Conservation (phyloP, 2,888 invertebrate species). For the Listrodromus nycthemerus region DNA sequence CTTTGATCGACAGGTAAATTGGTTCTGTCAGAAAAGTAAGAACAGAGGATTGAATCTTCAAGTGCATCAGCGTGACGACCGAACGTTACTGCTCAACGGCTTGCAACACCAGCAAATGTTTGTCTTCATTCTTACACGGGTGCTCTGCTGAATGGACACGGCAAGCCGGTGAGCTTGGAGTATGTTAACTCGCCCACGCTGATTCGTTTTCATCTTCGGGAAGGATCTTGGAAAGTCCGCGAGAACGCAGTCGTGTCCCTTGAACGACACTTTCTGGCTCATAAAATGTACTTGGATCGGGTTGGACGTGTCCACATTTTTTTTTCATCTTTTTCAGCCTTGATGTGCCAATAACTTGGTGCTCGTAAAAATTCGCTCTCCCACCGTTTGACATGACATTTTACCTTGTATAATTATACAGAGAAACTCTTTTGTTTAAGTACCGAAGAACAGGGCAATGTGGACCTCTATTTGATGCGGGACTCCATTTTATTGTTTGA, state of each 20-base stretch:
- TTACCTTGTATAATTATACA: background rate
- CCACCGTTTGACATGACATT: slow-evolving; percentile 11
- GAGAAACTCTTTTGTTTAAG: background rate
- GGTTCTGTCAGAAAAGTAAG: background rate
- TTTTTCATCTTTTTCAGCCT: background rate
- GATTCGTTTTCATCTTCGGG: slow-evolving; percentile 12
- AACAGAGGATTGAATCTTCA: background rate
- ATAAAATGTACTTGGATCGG: background rate
- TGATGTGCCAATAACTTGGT: slow-evolving; percentile 4
- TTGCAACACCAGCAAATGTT: slow-evolving; percentile 17
- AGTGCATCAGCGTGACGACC: background rate
- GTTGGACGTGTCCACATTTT: background rate
- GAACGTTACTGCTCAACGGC: background rate
- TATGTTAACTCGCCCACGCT: slow-evolving; percentile 23
- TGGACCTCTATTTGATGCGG: background rate
- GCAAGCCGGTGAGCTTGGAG: slow-evolving; percentile 4
- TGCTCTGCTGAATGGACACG: background rate
- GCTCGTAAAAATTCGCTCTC: background rate
- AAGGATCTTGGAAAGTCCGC: slow-evolving; percentile 7
- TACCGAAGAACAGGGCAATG: background rate
- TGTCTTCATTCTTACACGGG: slow-evolving; percentile 9
- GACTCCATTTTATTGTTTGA: background rate
- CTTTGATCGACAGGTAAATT: background rate
- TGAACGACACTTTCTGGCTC: background rate
- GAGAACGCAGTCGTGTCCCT: background rate